Percentiles rank a stretch among this genome's conserved stretches.
These are phyloP conservation scores for Aricia artaxerxes DNA, from an alignment of 2,888 invertebrate species.

Conservation along the genomic window DNA sequence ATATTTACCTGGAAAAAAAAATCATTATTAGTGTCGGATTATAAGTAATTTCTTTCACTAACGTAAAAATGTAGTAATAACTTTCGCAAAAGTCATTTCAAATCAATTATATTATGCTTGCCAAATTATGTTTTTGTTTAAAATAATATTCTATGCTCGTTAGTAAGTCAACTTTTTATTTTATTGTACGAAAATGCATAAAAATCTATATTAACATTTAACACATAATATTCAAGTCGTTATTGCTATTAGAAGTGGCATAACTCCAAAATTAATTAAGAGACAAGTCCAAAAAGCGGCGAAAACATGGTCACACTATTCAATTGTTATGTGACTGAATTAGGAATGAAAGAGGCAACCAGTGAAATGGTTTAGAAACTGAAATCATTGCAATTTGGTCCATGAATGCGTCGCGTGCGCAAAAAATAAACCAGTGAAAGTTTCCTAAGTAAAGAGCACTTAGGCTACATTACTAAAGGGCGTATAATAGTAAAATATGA, in stretches of 20 bases:
- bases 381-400: conserved; percentile 34
- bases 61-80: too few species aligned
- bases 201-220: too few species aligned
- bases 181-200: too few species aligned
- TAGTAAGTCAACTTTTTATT: too few species aligned
- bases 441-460: neutral
- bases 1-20: too few species aligned
- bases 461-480: neutral
- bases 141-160: too few species aligned
- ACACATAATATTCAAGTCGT: too few species aligned
- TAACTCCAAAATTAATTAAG: neutral
- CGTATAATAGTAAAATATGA: neutral
- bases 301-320: conserved; percentile 26
- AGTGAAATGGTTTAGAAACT: conserved; percentile 41
- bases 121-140: too few species aligned
- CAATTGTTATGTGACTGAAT: conserved; percentile 42
- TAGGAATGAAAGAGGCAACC: conserved; percentile 32
- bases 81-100: too few species aligned
- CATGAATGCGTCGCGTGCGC: conserved; percentile 31
- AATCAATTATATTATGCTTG: too few species aligned
- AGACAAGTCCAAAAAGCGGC: conserved; percentile 22
- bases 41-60: too few species aligned
- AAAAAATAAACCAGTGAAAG: conserved; percentile 30
- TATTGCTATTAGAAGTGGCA: neutral
- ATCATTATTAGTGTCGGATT: too few species aligned